Evolutionary conservation across 2,797 vertebrate genomes (phyloP).

Genomic region (Galago senegalensis): DNA sequence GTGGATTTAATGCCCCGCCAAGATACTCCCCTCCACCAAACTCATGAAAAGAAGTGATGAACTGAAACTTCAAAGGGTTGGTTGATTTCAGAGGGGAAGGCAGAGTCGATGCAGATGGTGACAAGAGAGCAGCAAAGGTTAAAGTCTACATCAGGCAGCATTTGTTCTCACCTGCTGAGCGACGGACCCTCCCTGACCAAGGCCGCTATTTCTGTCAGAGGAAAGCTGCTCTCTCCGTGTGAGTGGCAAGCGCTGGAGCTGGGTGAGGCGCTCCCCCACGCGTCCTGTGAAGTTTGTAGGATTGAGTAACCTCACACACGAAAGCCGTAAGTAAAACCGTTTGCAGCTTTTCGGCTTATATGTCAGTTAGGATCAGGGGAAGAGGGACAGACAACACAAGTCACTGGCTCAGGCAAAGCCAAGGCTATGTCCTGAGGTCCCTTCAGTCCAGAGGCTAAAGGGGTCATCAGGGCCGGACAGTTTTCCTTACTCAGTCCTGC

Average conservation of each 20-base stretch:
- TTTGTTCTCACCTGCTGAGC: neutral
- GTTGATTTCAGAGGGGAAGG: neutral
- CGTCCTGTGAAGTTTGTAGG: fast-evolving
- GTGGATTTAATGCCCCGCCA: fast-evolving
- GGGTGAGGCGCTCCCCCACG: fast-evolving
- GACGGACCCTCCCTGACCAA: neutral
- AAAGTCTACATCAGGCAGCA: fast-evolving
- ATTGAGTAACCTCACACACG: fast-evolving
- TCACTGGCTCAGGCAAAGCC: neutral
- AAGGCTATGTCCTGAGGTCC: too few species aligned
- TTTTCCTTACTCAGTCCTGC: too few species aligned
- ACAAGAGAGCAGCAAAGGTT: too few species aligned
- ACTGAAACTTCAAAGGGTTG: neutral
- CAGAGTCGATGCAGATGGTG: fast-evolving
- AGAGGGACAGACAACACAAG: neutral
- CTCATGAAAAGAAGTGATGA: fast-evolving
- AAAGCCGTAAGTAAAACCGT: neutral
- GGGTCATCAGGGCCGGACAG: fast-evolving
- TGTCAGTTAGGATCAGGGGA: neutral
- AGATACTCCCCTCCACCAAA: too few species aligned
- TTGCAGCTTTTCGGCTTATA: neutral
- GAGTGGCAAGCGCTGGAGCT: too few species aligned
- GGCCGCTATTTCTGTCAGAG: too few species aligned
- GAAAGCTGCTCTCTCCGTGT: too few species aligned
- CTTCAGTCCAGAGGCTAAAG: neutral